Evolutionary conservation across 2,113 vertebrate species (phyloP), one percentile per base, ranked within the genome.

Genomic region (Hyla sarda): DNA sequence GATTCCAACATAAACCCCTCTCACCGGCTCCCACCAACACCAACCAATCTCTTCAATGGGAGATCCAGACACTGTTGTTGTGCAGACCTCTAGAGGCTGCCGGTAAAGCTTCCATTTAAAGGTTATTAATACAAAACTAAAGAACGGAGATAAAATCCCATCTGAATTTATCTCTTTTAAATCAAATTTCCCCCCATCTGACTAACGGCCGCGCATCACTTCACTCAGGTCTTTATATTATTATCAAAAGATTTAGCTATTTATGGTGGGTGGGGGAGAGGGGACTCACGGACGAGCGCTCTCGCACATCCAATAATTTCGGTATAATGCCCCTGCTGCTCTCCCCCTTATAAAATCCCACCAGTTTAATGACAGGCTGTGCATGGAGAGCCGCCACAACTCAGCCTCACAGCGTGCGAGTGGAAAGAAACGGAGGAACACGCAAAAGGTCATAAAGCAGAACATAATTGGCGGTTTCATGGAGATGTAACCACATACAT

Each of bases 401-500:
- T 13, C 25, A 1, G 21, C 23, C 19, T 16, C 25, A 9, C 47
- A 50, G 84, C 19, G 48, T 28, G 60, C 30, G 71, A 78, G 13
- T 41, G 74, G 19, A 9, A 5, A 21, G 58, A 78, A 50, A 34
- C 25, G 58, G 28, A 50, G 83, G 60, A 77, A 77, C 23, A 14
- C 17, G 25, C 16, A 85, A 85, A 84, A 41, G 74, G 83, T 76
- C 71, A 76, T 28, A 23, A 58, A 11, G 45, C 45, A 30, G 9
- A 65, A 12, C 28, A 21, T 84, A 84, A 84, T 84, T 76, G 52
- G 72, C 32, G 28, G n/a, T 76, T 76, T 83, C 48, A 73, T 54
- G 60, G 50, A 83, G 48, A 37, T 58, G 32, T 58, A 34, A 37
- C 30, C 45, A 11, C 25, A 4, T 13, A 54, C 14, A 47, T 56